Conservation (phyloP, 2,113 vertebrate genomes). For the Heptranchias perlo region DNA sequence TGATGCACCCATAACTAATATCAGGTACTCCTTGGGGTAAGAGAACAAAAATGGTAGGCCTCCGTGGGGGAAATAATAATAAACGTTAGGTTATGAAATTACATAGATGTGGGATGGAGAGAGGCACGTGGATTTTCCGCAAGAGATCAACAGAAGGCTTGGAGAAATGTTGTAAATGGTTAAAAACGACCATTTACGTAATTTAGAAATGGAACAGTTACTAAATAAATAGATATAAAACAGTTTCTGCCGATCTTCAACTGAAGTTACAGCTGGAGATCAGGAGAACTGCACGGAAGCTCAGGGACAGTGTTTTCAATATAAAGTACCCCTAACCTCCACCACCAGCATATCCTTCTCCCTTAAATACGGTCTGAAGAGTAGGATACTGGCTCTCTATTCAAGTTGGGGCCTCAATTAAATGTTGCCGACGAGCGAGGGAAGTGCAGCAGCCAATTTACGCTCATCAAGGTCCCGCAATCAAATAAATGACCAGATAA, state of each 20-base stretch:
- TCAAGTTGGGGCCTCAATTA: too few species aligned
- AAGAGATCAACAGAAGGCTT: neutral
- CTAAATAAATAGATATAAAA: too few species aligned
- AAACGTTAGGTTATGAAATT: neutral
- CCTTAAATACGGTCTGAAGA: neutral
- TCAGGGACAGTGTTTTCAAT: neutral
- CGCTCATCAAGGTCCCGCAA: too few species aligned
- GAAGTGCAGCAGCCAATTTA: too few species aligned
- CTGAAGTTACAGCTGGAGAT: neutral
- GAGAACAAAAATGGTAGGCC: neutral
- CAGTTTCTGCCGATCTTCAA: neutral
- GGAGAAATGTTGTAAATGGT: neutral
- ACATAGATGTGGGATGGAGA: neutral
- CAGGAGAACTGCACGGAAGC: neutral
- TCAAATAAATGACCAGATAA: too few species aligned
- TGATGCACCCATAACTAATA: neutral
- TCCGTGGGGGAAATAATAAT: neutral
- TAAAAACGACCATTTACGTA: neutral
- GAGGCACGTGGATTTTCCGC: neutral
- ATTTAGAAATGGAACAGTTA: too few species aligned
- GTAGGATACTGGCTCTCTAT: neutral
- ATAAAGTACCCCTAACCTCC: neutral
- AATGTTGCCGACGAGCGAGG: too few species aligned
- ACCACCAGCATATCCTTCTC: neutral
- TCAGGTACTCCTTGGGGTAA: neutral